phyloP scores from a whole-genome alignment of 2,113 vertebrate species.

The Lontra canadensis region DNA sequence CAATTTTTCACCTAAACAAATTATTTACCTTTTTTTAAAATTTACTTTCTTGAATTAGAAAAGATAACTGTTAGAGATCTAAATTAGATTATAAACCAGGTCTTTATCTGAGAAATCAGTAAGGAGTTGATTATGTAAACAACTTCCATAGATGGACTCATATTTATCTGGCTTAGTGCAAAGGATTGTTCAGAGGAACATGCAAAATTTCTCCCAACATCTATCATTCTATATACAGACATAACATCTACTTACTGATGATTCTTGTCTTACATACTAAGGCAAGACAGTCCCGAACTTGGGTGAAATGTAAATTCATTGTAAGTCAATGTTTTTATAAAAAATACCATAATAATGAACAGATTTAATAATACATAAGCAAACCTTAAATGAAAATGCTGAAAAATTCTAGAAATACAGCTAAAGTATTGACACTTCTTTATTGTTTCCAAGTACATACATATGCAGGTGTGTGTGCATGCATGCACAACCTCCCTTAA shows the following conservation, averaged over 20 bases:
- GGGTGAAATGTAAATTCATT: conserved; percentile 18
- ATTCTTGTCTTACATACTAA: not conserved
- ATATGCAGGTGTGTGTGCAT: not conserved
- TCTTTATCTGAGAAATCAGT: not conserved
- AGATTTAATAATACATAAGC: conserved; percentile 49
- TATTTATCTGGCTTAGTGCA: not conserved
- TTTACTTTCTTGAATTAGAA: not conserved
- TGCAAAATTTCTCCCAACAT: not conserved
- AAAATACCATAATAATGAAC: conserved; percentile 63
- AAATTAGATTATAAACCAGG: not conserved
- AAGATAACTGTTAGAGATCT: not conserved
- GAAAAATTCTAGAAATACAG: conserved; percentile 74
- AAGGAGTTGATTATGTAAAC: not conserved
- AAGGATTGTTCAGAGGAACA: not conserved
- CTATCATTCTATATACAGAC: not conserved
- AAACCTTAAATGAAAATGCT: conserved; percentile 78
- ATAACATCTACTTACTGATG: not conserved
- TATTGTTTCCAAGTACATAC: conserved; percentile 54
- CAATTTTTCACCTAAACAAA: not conserved
- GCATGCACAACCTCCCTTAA: too few species aligned
- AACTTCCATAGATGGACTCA: not conserved
- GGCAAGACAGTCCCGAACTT: not conserved
- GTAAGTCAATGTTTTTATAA: not conserved
- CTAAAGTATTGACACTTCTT: conserved; percentile 70
- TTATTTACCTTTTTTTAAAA: not conserved